Conservation (phyloP, 2,888 invertebrate species). For the Willowsia nigromaculata region DNA sequence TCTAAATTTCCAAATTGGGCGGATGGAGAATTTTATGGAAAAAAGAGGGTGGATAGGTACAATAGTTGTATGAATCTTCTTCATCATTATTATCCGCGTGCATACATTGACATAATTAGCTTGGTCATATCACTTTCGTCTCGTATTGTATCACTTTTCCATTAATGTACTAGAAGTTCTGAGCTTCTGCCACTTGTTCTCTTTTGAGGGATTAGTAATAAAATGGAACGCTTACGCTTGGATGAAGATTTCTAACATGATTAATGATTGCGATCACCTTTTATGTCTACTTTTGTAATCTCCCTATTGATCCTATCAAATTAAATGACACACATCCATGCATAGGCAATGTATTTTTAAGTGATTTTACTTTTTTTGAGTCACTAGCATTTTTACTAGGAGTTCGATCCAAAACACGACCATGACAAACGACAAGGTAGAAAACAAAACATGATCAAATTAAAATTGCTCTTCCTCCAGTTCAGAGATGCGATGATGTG, state of each 20-base stretch:
- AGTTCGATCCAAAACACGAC: not conserved
- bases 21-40: slow-evolving; percentile 6
- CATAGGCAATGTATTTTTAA: not conserved
- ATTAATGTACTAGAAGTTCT: not conserved
- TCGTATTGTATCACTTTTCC: not conserved
- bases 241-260: slow-evolving; percentile 29
- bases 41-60: not conserved
- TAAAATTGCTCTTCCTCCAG: not conserved
- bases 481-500: not conserved
- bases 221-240: slow-evolving; percentile 33
- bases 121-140: slow-evolving; percentile 15
- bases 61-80: slow-evolving; percentile 10
- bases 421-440: not conserved
- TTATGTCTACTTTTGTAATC: slow-evolving; percentile 48
- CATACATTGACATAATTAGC: slow-evolving; percentile 64
- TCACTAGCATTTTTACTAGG: not conserved
- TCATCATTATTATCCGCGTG: slow-evolving; percentile 33
- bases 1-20: slow-evolving; percentile 27
- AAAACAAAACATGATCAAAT: slow-evolving; percentile 25
- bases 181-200: slow-evolving; percentile 23
- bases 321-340: not conserved
- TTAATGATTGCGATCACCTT: slow-evolving; percentile 50
- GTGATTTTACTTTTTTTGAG: not conserved
- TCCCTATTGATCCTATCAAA: slow-evolving; percentile 54
- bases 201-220: slow-evolving; percentile 17